Evolutionary conservation across 2,797 vertebrate species (phyloP), one percentile per base, ranked within the genome.

Genomic region (Alauda arvensis): DNA sequence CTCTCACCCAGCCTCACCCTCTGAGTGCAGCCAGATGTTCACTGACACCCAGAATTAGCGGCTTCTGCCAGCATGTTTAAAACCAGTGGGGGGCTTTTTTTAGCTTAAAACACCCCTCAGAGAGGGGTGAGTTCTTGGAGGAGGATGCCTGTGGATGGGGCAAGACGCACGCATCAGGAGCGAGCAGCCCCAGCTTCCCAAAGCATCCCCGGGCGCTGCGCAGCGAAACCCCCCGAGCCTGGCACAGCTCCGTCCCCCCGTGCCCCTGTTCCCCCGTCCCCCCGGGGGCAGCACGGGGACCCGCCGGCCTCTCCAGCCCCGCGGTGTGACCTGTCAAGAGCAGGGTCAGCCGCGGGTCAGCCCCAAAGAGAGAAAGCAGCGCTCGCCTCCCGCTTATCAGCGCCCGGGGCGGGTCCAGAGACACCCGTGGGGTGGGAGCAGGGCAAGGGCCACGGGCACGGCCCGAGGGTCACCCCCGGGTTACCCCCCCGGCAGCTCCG

Each of bases 311-410:
- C 1, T 1, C 33, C 4, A 6, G 28, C 60, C 62, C 55, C 12
- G 43, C 83, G 33, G 48, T 0, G 1, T 60, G 90, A 91, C 94
- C 94, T 91, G 90, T 82, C 84, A 93, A 49, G 52, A 77, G 66
- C 83, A 66, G 94, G 96, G 95, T 96, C 94, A 96, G 87, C 52
- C 0, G 5, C 88, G 10, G 96, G 95, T 96, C 95, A 96, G 78
- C 67, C 85, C 60, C 78, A 52, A 43, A 88, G 94, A 95, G 92
- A 88, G 87, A 96, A 96, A 95, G 60, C 94, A 92, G 84, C 79
- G 0, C 72, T 59, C 37, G 29, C 84, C 87, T 86, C 43, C 63
- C 2, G 9, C 85, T 96, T 95, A 96, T 96, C 95, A 92, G 81
- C 12, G 24, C 62, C 34, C 4, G 39, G 18, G 51, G 34, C 2